Evolutionary conservation across 2,888 invertebrate genomes (phyloP), one percentile per base, ranked within the genome.

Genomic region (Hermodice carunculata): DNA sequence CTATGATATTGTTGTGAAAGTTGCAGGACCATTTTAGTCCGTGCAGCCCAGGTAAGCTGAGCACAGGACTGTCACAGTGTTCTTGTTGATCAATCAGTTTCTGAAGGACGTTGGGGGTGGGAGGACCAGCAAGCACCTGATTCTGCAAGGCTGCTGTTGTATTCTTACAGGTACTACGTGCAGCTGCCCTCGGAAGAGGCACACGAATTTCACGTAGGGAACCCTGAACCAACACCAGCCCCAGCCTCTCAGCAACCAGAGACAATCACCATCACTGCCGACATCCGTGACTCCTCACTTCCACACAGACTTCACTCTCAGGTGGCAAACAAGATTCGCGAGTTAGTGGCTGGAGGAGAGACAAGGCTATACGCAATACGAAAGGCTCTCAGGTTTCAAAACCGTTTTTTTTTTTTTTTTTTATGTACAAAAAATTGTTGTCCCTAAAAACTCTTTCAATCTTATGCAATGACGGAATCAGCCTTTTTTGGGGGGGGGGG

Each of bases 181-280:
- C 85, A 86, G 77, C 70, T 86, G n/a, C 86, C 86, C 4, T 80
- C 83, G 28, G 80, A 80, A 40, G 76, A 79, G 44, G 84, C 84
- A 4, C 86, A 86, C 61, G 83, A 85, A 70, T 85, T 81, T 71
- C 86, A 86, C 61, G 76, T 59, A 26, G 67, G 70, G 14, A 6
- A 42, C 17, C 11, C 19, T 17, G 57, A 44, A n/a, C 22, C 31
- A 2, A n/a, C 26, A 28, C 14, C 31, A n/a, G 74, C 73, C 22
- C 46, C 63, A 8, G 67, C 48, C 3, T 26, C 28, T 3, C 31
- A 28, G 17, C 42, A 56, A 28, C 28, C 43, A 31, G 19, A 19
- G 44, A 63, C 58, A 14, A 17, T 26, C 37, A 11, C 34, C 61
- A 37, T 8, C 8, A 37, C 17, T 37, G 17, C n/a, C n/a, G n/a